A percentile compares a stretch with the other conserved stretches of the same genome.
Evolutionary conservation across 2,113 vertebrate species (phyloP).

Genomic region (Macrotis lagotis): DNA sequence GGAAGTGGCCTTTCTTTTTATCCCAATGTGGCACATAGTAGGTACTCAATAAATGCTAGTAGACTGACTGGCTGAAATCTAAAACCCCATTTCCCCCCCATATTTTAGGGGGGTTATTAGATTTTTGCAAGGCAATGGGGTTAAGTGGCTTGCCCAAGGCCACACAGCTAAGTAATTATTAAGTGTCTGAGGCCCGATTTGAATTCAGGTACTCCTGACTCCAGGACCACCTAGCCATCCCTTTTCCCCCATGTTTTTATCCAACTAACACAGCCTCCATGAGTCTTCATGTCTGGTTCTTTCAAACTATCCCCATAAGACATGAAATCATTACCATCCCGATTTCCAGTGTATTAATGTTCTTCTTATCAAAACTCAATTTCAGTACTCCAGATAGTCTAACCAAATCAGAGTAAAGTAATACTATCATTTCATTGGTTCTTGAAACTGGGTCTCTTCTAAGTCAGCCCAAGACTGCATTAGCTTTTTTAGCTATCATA

Average conservation of each 20-base stretch:
- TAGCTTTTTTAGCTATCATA: background rate
- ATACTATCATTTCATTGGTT: background rate
- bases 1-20: background rate
- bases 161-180: too few relatives aligned
- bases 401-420: background rate
- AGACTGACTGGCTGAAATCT: background rate
- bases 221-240: too few relatives aligned
- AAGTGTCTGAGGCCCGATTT: too few relatives aligned
- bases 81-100: background rate
- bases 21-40: background rate
- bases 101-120: too few relatives aligned
- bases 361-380: background rate
- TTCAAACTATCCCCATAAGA: background rate
- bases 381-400: background rate
- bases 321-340: background rate
- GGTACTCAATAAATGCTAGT: background rate
- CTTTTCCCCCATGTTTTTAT: background rate
- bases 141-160: too few relatives aligned
- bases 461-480: background rate
- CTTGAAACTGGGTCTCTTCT: background rate
- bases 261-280: background rate
- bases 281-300: background rate
- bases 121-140: too few relatives aligned
- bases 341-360: background rate
- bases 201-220: too few relatives aligned